Evolutionary conservation across 2,888 invertebrate species (phyloP).

Genomic region (Mythimna impura): DNA sequence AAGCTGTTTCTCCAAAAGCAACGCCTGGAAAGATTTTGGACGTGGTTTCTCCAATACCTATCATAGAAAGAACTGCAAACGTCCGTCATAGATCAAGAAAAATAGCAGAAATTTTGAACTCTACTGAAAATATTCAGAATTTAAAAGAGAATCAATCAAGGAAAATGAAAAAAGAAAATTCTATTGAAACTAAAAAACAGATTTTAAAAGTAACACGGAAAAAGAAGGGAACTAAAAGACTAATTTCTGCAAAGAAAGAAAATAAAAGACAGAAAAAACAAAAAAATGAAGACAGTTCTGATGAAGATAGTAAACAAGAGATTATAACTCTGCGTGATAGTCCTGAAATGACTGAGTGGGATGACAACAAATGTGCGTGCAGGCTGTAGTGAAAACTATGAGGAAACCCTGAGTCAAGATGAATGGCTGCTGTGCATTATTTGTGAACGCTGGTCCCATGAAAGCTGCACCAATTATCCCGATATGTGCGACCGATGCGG

Average conservation of each 20-base stretch:
- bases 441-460: conserved; percentile 47
- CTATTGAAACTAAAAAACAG: conserved; percentile 44
- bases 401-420: conserved; percentile 38
- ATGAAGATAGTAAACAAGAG: conserved; percentile 41
- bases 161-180: conserved; percentile 13
- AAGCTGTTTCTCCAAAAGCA: conserved; percentile 30
- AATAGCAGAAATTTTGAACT: conserved; percentile 36
- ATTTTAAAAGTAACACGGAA: conserved; percentile 38
- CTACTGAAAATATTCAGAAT: conserved; percentile 40
- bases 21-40: conserved; percentile 29
- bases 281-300: conserved; percentile 37
- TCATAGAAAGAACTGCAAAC: too few relatives aligned
- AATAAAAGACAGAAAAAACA: conserved; percentile 32
- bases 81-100: too few relatives aligned
- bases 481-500: conserved; percentile 15
- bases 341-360: conserved; percentile 39
- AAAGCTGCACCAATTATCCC: conserved; percentile 37
- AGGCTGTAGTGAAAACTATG: conserved; percentile 42
- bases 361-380: conserved; percentile 44
- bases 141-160: conserved; percentile 34
- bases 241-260: conserved; percentile 28
- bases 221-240: conserved; percentile 31
- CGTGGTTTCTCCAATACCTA: background rate
- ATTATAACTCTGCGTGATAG: conserved; percentile 38
- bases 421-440: conserved; percentile 42